These are phyloP conservation scores for Drosophila nr. perissopoda DNA, from an alignment of 2,888 invertebrate genomes.

Conservation along the genomic window DNA sequence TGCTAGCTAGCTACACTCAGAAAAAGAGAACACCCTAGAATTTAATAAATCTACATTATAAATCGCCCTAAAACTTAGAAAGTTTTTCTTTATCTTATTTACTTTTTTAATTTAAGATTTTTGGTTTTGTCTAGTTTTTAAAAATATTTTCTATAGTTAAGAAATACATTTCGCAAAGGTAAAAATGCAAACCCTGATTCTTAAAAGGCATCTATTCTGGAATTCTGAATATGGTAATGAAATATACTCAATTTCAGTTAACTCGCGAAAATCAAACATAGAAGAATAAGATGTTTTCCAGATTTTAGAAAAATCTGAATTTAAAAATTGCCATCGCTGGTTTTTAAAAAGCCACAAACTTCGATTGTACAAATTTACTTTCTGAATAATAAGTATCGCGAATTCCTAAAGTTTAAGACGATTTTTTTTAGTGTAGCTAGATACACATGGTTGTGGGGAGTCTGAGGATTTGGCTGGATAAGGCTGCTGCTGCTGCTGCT, in stretches of 20 bases:
- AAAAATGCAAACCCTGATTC: too few relatives aligned
- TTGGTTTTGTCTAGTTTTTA: too few relatives aligned
- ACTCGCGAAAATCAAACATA: background rate
- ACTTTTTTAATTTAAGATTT: background rate
- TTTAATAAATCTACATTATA: background rate
- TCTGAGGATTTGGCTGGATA: slow-evolving; percentile 22
- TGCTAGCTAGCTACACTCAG: slow-evolving; percentile 12
- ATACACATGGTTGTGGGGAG: background rate
- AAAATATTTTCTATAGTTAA: too few relatives aligned
- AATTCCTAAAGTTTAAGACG: background rate
- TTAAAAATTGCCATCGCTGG: too few relatives aligned
- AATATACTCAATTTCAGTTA: background rate
- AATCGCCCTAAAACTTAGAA: background rate
- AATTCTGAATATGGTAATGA: background rate
- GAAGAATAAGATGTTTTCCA: too few relatives aligned
- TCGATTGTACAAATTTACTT: background rate
- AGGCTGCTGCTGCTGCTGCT: slow-evolving; percentile 62
- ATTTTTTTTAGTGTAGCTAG: background rate
- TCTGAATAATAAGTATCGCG: background rate
- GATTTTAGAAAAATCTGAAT: too few relatives aligned
- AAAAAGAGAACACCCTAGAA: fast-evolving
- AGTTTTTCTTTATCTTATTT: background rate
- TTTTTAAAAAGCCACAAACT: too few relatives aligned
- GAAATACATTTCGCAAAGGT: background rate
- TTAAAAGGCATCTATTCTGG: background rate